Percentiles rank a stretch among this genome's conserved stretches.
These are phyloP conservation scores for Marronus borbonicus DNA, from an alignment of 2,888 invertebrate species.

Conservation along the genomic window DNA sequence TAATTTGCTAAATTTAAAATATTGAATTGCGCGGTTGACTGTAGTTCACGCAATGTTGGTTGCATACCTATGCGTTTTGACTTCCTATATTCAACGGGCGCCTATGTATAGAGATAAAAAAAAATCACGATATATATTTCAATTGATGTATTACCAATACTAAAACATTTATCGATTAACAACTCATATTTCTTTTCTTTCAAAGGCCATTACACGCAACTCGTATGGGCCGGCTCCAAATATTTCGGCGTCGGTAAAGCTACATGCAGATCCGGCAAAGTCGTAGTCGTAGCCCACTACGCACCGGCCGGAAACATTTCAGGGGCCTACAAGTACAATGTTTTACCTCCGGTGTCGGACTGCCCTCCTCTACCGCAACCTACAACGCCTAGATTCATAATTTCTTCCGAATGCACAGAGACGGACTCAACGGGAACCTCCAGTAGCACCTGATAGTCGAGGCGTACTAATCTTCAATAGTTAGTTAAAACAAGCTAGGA, in stretches of 20 bases:
- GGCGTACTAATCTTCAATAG: background rate
- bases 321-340: conserved; percentile 83
- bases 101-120: too few relatives aligned
- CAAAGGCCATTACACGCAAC: conserved; percentile 89
- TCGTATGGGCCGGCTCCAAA: conserved; percentile 86
- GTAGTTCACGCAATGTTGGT: too few relatives aligned
- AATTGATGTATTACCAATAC: too few relatives aligned
- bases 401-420: conserved; percentile 56
- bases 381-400: conserved; percentile 52
- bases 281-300: conserved; percentile 89
- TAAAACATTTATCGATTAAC: background rate
- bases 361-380: conserved; percentile 52
- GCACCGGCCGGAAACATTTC: conserved; percentile 85
- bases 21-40: too few relatives aligned
- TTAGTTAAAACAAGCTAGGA: background rate
- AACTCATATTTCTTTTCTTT: conserved; percentile 14
- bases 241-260: conserved; percentile 89
- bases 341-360: conserved; percentile 76
- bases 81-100: too few relatives aligned
- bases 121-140: too few relatives aligned
- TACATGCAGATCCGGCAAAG: conserved; percentile 82
- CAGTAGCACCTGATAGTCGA: conserved; percentile 44
- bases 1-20: too few relatives aligned
- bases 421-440: conserved; percentile 54
- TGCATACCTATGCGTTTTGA: too few relatives aligned